Evolutionary conservation across 2,113 vertebrate genomes (phyloP).

Genomic region (Microcebus griseorufus): DNA sequence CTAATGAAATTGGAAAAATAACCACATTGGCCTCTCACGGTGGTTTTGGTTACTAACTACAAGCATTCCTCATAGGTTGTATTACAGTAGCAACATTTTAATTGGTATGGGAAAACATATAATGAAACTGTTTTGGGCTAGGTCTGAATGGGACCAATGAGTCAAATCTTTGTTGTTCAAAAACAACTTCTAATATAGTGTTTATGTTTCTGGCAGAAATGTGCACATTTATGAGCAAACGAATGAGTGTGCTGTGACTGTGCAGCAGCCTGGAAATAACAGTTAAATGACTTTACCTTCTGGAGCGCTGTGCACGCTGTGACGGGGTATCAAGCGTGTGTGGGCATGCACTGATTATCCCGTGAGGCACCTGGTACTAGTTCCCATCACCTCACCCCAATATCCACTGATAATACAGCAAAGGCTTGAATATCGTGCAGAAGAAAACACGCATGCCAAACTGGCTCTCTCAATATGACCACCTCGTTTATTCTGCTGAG

Average conservation of each 20-base stretch:
- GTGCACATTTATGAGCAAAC: not conserved
- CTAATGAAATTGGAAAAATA: not conserved
- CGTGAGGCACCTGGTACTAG: not conserved
- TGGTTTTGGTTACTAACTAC: not conserved
- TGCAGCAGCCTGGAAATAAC: not conserved
- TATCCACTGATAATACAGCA: not conserved
- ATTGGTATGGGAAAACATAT: not conserved
- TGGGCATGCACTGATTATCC: not conserved
- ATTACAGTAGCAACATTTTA: not conserved
- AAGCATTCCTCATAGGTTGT: not conserved
- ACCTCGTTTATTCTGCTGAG: not conserved
- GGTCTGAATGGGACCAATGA: not conserved
- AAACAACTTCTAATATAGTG: not conserved
- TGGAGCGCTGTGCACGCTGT: rapidly evolving
- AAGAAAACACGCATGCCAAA: not conserved
- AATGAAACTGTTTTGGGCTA: not conserved
- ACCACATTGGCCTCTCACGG: not conserved
- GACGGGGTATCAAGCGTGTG: not conserved
- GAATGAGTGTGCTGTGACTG: not conserved
- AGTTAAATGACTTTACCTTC: no score
- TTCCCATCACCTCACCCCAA: rapidly evolving
- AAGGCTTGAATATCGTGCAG: rapidly evolving
- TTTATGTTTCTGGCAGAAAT: not conserved
- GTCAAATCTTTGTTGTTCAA: not conserved
- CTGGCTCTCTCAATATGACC: not conserved